Base-by-base conservation (phyloP, 2,888 invertebrate genomes). In the Apoda limacodes region DNA sequence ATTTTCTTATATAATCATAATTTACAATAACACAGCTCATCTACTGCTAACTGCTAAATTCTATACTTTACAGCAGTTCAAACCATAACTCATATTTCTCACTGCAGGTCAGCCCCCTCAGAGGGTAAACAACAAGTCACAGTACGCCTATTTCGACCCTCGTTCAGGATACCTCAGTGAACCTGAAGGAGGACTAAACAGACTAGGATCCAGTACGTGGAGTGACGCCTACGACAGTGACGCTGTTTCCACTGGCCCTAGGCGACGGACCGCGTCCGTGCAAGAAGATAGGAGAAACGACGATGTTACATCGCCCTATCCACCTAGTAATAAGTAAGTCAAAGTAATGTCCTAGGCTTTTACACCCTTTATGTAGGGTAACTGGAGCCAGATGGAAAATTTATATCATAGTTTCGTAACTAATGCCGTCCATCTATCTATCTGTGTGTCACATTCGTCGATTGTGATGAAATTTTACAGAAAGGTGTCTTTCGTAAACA, bases 101-200 rank as follows among this genome's bases (percentile, higher is more conserved):
- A 9, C 25, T 37, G 3, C 39, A 75, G 76, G 69, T 20, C 63
- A 76, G 41, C 62, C 62, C 2, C 64, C 65, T n/a, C 69, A 70
- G 34, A 55, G 76, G 5, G 60, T 64, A 4, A 47, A 63, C 39
- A 74, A 70, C 53, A 69, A 68, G 43, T 76, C 76, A 1, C 82
- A 82, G 42, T 82, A 81, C 50, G 78, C 80, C 1, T 82, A 82
- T 56, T 80, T 82, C 50, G 81, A 82, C 48, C 80, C 81, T 1
- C 71, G 80, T 1, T 81, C 81, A 0, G 82, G 82, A 0, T 82
- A 82, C 53, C 55, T 81, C 13, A 81, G 81, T 39, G 82, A 82
- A 40, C 82, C 82, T 0, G 82, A 82, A 33, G 81, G 81, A 1
- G 76, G 76, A 2, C 52, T 66, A 7, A 60, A 66, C 22, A 47